Base-by-base conservation (phyloP, 2,888 invertebrate species). In the Drosophila fulvimacula region DNA sequence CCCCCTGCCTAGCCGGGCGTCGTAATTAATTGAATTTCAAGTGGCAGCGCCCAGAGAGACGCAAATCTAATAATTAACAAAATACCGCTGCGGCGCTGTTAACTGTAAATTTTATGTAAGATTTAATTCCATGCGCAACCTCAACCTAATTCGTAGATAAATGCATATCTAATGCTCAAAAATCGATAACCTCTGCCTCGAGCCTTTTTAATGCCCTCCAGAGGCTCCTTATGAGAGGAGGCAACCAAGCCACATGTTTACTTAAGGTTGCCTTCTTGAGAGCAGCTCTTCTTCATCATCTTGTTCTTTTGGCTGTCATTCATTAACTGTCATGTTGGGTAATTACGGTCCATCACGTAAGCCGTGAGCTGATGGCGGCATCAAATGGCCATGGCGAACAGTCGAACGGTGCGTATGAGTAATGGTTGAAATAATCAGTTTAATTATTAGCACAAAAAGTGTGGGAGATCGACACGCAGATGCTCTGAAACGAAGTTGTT, bases 11-110 rank as follows among this genome's bases (percentile, higher is more conserved):
- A 4, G 11, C 7, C 73, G 63, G 64, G 63, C 57, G 56, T 42
- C 58, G 69, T 82, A 85, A 85, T 83, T 82, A 83, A 83, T 83
- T 85, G 79, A 83, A 85, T 82, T 83, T 69, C 41, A 38, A 68
- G 58, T 58, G 60, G 15, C 48, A 38, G 58, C 52, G 53, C 62
- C 49, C 51, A 51, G 69, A 70, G 81, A 57, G n/a, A 60, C 34
- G 24, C 27, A 15, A 65, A 72, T n/a, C 66, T 78, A 61, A 81
- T 61, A 52, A 52, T 46, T 15, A 52, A 36, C 30, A 10, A 58
- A 65, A 61, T 49, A 27, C 17, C 48, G 30, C 27, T 46, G 46
- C 34, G 34, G 27, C 32, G 46, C 52, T 36, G 36, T 56, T 39
- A 56, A 56, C 52, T 56, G 41, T 42, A 74, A 71, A 53, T 59